phyloP scores from a whole-genome alignment of 2,113 vertebrate species.

The Daubentonia madagascariensis region DNA sequence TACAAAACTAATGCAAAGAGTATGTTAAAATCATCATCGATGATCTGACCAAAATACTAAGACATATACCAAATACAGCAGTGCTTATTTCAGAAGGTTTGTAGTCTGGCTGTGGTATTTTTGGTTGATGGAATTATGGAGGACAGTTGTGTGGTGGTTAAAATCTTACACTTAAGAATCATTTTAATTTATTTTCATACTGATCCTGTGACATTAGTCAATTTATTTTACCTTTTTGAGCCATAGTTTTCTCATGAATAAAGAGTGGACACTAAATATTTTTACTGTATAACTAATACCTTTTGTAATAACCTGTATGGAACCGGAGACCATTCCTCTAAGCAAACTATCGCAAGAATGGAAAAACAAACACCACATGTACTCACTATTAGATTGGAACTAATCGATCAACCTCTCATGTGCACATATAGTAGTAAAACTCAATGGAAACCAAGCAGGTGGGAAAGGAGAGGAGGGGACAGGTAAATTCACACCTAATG shows the following conservation, averaged over 20 bases:
- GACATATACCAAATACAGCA: background rate
- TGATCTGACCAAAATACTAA: background rate
- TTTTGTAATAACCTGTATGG: too few relatives aligned
- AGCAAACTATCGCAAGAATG: too few relatives aligned
- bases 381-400: too few relatives aligned
- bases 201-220: background rate
- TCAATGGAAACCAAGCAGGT: too few relatives aligned
- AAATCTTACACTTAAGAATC: background rate
- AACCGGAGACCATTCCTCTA: too few relatives aligned
- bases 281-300: too few relatives aligned
- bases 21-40: background rate
- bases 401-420: too few relatives aligned
- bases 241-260: background rate
- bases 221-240: background rate
- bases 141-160: background rate
- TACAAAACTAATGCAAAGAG: background rate
- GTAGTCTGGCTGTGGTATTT: background rate
- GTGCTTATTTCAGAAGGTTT: background rate
- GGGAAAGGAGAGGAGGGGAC: too few relatives aligned
- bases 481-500: too few relatives aligned
- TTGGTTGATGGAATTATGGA: background rate
- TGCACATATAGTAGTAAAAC: too few relatives aligned
- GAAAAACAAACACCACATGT: too few relatives aligned
- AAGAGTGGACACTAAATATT: background rate
- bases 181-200: background rate